Conservation (phyloP, 2,888 invertebrate species). For the Caenorhabditis uteleia region DNA sequence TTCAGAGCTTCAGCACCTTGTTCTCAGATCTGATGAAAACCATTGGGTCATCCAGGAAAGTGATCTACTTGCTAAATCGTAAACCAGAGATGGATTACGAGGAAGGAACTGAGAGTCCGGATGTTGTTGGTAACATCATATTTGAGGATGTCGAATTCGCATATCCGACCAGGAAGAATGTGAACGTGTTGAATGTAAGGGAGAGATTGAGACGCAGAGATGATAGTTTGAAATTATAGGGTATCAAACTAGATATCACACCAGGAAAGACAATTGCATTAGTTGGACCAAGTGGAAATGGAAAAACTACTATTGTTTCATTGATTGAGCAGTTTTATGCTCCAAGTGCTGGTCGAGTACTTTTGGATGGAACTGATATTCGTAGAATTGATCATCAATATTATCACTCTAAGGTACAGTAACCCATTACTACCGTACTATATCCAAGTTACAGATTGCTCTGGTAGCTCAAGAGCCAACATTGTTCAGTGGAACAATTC, state of each 20-base stretch:
- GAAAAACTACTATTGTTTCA: constrained; percentile 71
- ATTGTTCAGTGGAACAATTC: constrained; percentile 75
- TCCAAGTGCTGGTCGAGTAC: constrained; percentile 67
- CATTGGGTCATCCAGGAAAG: constrained; percentile 71
- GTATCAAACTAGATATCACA: constrained; percentile 61
- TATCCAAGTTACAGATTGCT: constrained; percentile 6
- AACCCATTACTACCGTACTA: background rate
- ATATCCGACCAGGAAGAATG: constrained; percentile 82
- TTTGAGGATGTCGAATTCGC: constrained; percentile 80
- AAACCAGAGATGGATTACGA: constrained; percentile 32
- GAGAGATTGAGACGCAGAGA: background rate
- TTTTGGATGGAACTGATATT: constrained; percentile 69
- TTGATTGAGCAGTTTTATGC: constrained; percentile 71
- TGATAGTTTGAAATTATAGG: background rate
- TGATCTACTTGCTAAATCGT: constrained; percentile 34
- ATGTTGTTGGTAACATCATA: constrained; percentile 76
- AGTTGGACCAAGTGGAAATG: constrained; percentile 71
- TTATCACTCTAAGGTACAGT: constrained; percentile 69
- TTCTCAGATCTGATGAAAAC: constrained; percentile 71
- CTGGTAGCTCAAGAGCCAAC: constrained; percentile 74
- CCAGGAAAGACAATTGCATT: constrained; percentile 71
- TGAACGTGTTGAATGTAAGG: constrained; percentile 77
- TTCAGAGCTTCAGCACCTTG: constrained; percentile 68
- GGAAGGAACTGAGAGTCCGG: constrained; percentile 21
- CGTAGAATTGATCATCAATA: constrained; percentile 69